Evolutionary conservation across 2,113 vertebrate genomes (phyloP).

Genomic region (Larimichthys crocea): DNA sequence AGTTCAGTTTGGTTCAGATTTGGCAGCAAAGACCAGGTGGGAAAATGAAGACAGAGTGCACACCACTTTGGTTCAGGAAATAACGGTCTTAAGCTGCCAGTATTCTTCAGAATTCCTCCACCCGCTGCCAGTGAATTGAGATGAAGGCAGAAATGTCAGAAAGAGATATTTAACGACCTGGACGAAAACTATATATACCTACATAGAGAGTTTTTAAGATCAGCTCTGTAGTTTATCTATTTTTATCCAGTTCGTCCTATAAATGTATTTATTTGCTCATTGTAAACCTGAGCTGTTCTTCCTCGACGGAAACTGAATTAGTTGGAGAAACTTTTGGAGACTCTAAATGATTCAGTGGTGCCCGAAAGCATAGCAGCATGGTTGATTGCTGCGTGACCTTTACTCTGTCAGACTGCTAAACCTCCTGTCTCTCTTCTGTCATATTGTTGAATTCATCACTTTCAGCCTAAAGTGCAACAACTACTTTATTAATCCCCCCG

Average conservation of each 20-base stretch:
- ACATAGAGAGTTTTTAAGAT: neutral
- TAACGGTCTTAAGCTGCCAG: too few relatives aligned
- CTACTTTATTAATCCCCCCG: neutral
- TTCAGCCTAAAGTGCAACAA: neutral
- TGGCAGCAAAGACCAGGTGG: too few relatives aligned
- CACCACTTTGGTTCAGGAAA: too few relatives aligned
- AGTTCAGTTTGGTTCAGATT: too few relatives aligned
- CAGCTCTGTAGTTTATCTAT: neutral
- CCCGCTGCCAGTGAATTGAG: neutral
- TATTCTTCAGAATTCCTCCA: neutral
- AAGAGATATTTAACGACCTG: neutral
- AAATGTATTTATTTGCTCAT: neutral
- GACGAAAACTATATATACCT: too few relatives aligned
- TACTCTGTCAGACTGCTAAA: neutral
- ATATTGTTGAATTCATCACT: neutral
- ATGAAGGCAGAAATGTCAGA: neutral
- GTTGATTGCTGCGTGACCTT: neutral
- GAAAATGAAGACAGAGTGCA: too few relatives aligned
- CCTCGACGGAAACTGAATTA: constrained; percentile 3
- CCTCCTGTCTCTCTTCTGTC: neutral
- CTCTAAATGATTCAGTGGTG: neutral
- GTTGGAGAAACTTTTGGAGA: neutral
- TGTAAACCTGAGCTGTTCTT: neutral
- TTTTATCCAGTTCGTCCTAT: neutral
- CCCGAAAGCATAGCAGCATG: neutral